A percentile compares a stretch with the other conserved stretches of the same genome.
Conservation (phyloP, 2,888 invertebrate genomes). For the Leucania comma region DNA sequence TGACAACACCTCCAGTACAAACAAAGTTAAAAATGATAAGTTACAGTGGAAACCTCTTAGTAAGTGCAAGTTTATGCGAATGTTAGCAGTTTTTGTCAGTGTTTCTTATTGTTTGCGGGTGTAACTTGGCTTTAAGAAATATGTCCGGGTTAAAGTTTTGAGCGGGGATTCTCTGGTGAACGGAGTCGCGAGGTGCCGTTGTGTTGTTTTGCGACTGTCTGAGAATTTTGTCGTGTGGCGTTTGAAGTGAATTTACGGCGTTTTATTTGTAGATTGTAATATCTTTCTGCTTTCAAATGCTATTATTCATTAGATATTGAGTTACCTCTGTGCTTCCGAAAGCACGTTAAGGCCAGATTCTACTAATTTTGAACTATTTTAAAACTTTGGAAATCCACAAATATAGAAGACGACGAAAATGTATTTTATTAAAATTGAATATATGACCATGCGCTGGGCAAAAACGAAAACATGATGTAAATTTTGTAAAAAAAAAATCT, state of each 20-base stretch:
- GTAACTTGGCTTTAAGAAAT: conserved; percentile 49
- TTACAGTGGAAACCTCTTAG: conserved; percentile 58
- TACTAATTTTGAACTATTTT: too few species aligned
- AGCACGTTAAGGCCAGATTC: too few species aligned
- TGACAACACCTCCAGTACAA: conserved; percentile 13
- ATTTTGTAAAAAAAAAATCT: too few species aligned
- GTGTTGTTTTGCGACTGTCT: conserved; percentile 34
- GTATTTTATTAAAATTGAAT: too few species aligned
- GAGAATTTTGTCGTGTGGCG: conserved; percentile 19
- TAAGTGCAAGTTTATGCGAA: conserved; percentile 50
- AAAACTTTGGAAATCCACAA: too few species aligned
- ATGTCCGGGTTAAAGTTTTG: conserved; percentile 45
- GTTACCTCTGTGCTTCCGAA: too few species aligned
- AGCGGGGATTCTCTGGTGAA: conserved; percentile 28
- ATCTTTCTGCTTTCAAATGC: too few species aligned
- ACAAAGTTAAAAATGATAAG: conserved; percentile 61
- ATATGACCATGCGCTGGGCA: too few species aligned
- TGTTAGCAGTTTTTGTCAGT: conserved; percentile 42
- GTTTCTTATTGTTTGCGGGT: conserved; percentile 38
- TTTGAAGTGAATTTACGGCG: background rate
- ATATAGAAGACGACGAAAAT: too few species aligned
- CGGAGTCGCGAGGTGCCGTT: background rate
- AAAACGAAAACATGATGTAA: too few species aligned
- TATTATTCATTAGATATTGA: too few species aligned
- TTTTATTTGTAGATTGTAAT: conserved; percentile 4